These are phyloP conservation scores for Enoplosus armatus DNA, from an alignment of 2,797 vertebrate species.

Conservation along the genomic window DNA sequence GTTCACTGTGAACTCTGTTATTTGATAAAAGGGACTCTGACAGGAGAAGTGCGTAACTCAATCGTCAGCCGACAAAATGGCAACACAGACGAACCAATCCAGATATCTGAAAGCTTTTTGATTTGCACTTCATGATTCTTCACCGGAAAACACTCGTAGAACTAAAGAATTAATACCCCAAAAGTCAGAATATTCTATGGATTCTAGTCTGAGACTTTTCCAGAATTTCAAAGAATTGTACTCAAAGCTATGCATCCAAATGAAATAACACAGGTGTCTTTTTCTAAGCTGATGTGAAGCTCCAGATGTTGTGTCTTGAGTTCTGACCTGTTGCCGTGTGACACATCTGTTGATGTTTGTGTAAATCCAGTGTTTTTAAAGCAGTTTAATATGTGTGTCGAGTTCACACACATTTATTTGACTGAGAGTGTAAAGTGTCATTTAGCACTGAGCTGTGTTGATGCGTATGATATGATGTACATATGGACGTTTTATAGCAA, in stretches of 20 bases:
- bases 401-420: conserved; percentile 6
- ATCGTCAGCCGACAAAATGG: conserved; percentile 12
- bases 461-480: conserved; percentile 76
- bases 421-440: conserved; percentile 15
- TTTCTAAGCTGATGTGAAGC: conserved; percentile 42
- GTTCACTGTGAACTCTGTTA: conserved; percentile 5
- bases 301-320: conserved; percentile 42
- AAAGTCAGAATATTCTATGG: too few species aligned
- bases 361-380: conserved; percentile 32
- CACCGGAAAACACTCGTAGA: not conserved
- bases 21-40: not conserved
- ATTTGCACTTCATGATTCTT: not conserved
- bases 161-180: too few species aligned
- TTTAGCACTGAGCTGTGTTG: conserved; percentile 24
- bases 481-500: conserved; percentile 82
- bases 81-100: not conserved
- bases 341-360: conserved; percentile 16
- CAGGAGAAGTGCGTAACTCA: not conserved
- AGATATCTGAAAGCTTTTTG: conserved; percentile 9
- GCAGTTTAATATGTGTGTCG: conserved; percentile 3
- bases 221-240: conserved; percentile 31
- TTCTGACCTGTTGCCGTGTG: conserved; percentile 23
- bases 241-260: conserved; percentile 72
- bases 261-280: conserved; percentile 60
- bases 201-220: not conserved